Evolutionary conservation across 2,113 vertebrate genomes (phyloP), one percentile per base, ranked within the genome.

Genomic region (Megalops atlanticus): DNA sequence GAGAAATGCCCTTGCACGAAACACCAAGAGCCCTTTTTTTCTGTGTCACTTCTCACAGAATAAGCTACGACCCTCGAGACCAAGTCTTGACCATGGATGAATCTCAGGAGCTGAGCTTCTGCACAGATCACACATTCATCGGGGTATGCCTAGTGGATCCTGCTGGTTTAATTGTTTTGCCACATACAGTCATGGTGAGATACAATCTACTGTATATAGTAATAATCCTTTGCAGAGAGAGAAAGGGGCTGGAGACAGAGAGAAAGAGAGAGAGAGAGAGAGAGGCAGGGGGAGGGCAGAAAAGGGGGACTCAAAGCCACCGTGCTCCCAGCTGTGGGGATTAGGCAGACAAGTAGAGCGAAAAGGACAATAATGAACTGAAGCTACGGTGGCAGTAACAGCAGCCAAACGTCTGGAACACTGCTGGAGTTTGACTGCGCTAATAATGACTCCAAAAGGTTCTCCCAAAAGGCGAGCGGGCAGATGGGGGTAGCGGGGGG

Each of bases 361-460:
- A 85, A 77, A 82, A 85, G 79, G 76, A 89, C 81, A 84, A 86
- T 84, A 85, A 86, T 86, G 82, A 88, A 84, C 76, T 82, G 80
- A 81, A 80, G 81, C 41, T 39, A 38, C 11, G 31, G 6, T 31
- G 27, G 16, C 16, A 10, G 58, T 64, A 64, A 64, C 70, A 81
- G 31, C 45, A 33, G 80, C 79, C 38, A 83, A 82, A 72, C 40
- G 41, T 27, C 24, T 27, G 21, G 33, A 7, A 49, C 71, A 72
- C 40, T 21, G 47, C 39, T 79, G 76, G 83, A 87, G 81, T 85
- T 47, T 75, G 58, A 85, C 84, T 4, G 1, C 68, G 47, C 33
- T 82, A 78, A 88, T 84, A 71, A 83, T 80, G 41, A 40, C 71
- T 69, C 41, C 39, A 80, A 47, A n/a, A 47, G 75, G 75, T 33